Percentiles rank a stretch among this genome's conserved stretches.
Evolutionary conservation across 64 coral and sea anemone genomes (phyloP).

Genomic region (Trachythela sp.): DNA sequence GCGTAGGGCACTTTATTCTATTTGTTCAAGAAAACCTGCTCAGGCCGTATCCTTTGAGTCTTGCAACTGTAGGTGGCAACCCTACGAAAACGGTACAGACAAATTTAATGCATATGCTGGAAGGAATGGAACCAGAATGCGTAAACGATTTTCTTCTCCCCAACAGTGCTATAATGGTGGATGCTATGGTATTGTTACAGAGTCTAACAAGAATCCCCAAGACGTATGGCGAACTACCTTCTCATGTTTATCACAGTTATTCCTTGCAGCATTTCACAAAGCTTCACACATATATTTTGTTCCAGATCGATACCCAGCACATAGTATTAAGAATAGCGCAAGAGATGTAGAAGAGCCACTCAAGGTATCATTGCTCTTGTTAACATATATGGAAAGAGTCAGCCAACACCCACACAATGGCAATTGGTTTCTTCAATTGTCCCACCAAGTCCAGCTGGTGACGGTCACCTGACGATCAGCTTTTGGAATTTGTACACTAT

Average conservation of each 20-base stretch:
- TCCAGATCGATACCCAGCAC: not conserved
- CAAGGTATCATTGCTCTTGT: not conserved
- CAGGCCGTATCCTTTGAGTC: conserved; percentile 18
- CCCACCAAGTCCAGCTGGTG: not conserved
- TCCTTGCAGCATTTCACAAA: not conserved
- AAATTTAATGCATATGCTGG: conserved; percentile 23
- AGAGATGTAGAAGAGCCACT: not conserved
- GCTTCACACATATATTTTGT: not conserved
- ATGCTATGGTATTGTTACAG: not conserved
- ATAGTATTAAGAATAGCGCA: not conserved
- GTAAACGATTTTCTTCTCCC: not conserved
- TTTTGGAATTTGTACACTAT: not conserved
- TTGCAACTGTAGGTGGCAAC: conserved; percentile 20
- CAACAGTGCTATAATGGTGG: conserved; percentile 9
- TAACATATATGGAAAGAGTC: conserved; percentile 7
- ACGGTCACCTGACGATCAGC: not conserved
- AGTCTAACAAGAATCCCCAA: conserved; percentile 6
- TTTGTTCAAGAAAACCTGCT: not conserved
- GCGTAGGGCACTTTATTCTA: not conserved
- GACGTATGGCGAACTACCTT: conserved; percentile 6
- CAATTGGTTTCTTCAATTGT: not conserved
- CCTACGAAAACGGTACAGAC: conserved; percentile 2
- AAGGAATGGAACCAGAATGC: not conserved
- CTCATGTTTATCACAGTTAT: not conserved
- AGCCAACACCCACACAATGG: not conserved